Evolutionary conservation across 2,888 invertebrate genomes (phyloP).

Genomic region (Lochmaea capreae): DNA sequence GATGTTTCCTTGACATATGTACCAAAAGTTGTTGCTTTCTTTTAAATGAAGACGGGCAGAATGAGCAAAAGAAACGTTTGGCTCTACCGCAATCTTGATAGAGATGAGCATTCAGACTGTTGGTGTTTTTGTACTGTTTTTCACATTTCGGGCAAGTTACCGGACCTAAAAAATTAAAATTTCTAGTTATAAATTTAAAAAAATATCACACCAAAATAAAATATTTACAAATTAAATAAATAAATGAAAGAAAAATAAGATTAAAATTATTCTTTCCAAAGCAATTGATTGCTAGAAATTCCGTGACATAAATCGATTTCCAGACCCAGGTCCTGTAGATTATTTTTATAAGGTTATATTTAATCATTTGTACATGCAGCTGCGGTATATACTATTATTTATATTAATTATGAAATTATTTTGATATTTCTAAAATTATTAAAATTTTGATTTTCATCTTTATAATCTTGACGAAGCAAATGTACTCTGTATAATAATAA

Average conservation of each 20-base stretch:
- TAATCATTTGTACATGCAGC: too few species aligned
- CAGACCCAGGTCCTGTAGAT: too few species aligned
- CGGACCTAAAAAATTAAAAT: conserved; percentile 18
- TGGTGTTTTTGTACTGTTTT: conserved; percentile 49
- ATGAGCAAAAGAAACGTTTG: conserved; percentile 30
- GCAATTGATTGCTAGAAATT: too few species aligned
- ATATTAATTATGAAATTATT: too few species aligned
- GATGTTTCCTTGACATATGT: conserved; percentile 40
- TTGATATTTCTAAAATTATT: too few species aligned
- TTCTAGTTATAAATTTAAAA: conserved; percentile 5
- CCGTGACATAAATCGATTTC: too few species aligned
- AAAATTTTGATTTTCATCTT: too few species aligned
- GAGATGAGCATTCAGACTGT: conserved; percentile 49
- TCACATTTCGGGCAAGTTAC: conserved; percentile 49
- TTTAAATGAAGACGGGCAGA: conserved; percentile 31
- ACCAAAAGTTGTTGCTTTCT: conserved; percentile 40
- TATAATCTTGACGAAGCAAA: too few species aligned
- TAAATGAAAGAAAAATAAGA: neutral
- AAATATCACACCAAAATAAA: neutral
- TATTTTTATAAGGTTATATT: too few species aligned
- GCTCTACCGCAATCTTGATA: conserved; percentile 39
- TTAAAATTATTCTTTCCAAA: too few species aligned
- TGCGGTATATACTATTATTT: too few species aligned
- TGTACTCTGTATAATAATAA: too few species aligned
- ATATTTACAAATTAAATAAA: neutral